These are phyloP conservation scores for Amblyraja radiata DNA, from an alignment of 2,797 vertebrate genomes.

Conservation along the genomic window DNA sequence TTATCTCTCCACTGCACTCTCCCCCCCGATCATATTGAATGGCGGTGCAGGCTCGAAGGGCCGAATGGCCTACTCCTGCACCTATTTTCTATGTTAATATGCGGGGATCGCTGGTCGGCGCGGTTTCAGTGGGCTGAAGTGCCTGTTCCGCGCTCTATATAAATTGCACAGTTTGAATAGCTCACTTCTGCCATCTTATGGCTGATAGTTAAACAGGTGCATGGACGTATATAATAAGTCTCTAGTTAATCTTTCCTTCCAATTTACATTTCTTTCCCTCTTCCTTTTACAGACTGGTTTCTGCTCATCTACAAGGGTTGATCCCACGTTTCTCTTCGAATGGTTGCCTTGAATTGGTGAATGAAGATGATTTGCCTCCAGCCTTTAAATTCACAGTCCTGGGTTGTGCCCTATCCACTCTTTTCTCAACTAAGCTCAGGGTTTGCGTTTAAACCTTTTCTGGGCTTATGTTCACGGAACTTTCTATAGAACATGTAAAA, in stretches of 20 bases:
- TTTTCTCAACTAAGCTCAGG: background rate
- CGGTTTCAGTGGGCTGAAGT: no score
- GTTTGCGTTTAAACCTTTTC: background rate
- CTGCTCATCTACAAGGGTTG: conserved; percentile 28
- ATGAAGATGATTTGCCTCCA: conserved; percentile 28
- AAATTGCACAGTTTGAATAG: background rate
- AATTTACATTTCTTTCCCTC: background rate
- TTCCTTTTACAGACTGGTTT: conserved; percentile 23
- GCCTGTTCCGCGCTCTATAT: no score
- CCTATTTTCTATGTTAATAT: no score
- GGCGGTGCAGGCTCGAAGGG: no score
- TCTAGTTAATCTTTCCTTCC: background rate
- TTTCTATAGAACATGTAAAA: background rate
- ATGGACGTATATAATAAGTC: no score
- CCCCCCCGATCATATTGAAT: no score
- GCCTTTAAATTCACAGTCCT: background rate
- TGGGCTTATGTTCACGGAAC: background rate
- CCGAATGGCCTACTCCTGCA: no score
- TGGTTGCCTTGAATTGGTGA: conserved; percentile 32
- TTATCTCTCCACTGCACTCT: no score
- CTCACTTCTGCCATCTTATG: background rate
- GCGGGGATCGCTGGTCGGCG: no score
- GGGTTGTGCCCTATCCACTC: background rate
- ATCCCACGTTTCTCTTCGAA: conserved; percentile 18
- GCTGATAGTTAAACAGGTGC: background rate